Base-by-base conservation (phyloP, 2,113 vertebrate genomes). In the Sturnira hondurensis region DNA sequence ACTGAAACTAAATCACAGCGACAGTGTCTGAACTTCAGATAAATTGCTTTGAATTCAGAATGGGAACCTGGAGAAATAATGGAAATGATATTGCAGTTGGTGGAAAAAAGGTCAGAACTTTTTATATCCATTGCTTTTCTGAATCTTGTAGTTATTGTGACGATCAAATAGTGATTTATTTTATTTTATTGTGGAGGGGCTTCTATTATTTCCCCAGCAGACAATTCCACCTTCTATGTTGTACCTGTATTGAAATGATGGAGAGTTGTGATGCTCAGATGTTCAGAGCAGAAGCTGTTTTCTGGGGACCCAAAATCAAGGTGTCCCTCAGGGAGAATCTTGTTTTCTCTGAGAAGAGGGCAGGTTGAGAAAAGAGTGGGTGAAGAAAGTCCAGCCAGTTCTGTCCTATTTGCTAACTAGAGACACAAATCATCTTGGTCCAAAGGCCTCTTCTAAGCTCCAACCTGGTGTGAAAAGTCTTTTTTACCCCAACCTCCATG, bases 1-100 rank as follows among this genome's bases (percentile, higher is more conserved):
- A 98, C 98, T 98, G 98, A 98, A 98, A 98, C 98, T 98, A 99
- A 98, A 99, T 98, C 98, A 98, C 98, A 98, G 71, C 98, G 98
- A 98, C 98, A 98, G 97, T 97, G 98, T 98, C 98, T 99, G 98
- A 98, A 98, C 98, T 98, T 98, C 97, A 98, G 98, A 98, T 98
- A 98, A 98, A 99, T 99, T 98, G 97, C 98, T 98, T 98, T 98
- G 98, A 98, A 99, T 99, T 98, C 96, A 89, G 96, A 98, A 98
- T 97, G 77, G 96, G 97, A 98, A 97, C 98, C 98, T 97, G 96
- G 93, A 98, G 98, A 98, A 98, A 98, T 98, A 98, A 98, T 98
- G 98, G 98, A 98, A 98, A 98, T 98, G 47, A 98, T 98, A 98
- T 92, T 98, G 89, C 94, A 82, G 56, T 97, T 97, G 97, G 94